These are phyloP conservation scores for Diachrysia chrysitis DNA, from an alignment of 2,888 invertebrate species.

Conservation along the genomic window DNA sequence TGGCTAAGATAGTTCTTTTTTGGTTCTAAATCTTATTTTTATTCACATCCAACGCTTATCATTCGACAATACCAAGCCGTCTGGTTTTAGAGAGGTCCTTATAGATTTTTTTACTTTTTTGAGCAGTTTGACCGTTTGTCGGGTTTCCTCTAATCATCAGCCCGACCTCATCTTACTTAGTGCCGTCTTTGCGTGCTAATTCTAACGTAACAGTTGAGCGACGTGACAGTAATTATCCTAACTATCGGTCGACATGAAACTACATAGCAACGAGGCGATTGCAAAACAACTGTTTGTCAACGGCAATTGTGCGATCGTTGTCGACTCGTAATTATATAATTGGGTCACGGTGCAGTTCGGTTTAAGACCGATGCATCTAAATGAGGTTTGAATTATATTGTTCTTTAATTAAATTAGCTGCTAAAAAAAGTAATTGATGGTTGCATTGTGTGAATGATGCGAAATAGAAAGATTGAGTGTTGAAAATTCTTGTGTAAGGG, in stretches of 20 bases:
- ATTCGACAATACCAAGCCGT: not conserved
- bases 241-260: conserved; percentile 44
- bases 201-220: conserved; percentile 16
- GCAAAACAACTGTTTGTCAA: conserved; percentile 52
- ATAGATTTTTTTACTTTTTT: too few species aligned
- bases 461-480: too few species aligned
- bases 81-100: not conserved
- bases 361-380: conserved; percentile 25
- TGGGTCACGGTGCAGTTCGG: conserved; percentile 45
- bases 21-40: too few species aligned
- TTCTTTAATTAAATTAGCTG: conserved; percentile 3
- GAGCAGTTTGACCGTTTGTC: too few species aligned
- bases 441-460: not conserved
- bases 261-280: conserved; percentile 28
- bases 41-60: too few species aligned
- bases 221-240: conserved; percentile 44
- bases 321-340: conserved; percentile 54
- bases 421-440: not conserved
- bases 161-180: too few species aligned
- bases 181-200: not conserved
- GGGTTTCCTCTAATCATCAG: too few species aligned
- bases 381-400: conserved; percentile 4
- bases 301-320: conserved; percentile 48
- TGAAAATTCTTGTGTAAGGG: too few species aligned
- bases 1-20: too few species aligned